Evolutionary conservation across 2,888 invertebrate species (phyloP), one percentile per base, ranked within the genome.

Genomic region (Pyralis farinalis): DNA sequence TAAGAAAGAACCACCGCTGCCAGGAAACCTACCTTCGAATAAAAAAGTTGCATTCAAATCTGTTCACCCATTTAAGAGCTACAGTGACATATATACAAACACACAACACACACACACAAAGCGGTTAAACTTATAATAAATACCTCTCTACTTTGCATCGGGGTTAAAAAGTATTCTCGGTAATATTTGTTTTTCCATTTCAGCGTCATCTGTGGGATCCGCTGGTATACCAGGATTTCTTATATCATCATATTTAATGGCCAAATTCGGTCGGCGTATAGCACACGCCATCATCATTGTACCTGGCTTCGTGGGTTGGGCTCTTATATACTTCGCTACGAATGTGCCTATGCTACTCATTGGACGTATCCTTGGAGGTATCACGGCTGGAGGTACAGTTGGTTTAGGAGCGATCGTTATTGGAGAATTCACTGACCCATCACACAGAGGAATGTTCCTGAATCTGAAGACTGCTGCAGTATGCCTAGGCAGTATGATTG

Each of bases 381-480:
- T 87, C 45, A 71, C 81, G 27, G 71, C 75, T 10, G 92, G 92
- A 1, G 39, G 27, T 16, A 64, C 84, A 0, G 77, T 85, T 0
- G 63, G 61, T 3, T 34, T 76, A 29, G 73, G 71, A 40, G 70
- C 73, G 1, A 57, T 76, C 3, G 60, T 72, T 0, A 67, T 78
- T 0, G 76, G 75, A 25, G 77, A 78, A 47, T 77, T 67, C 46
- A 55, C 67, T 0, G 65, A 66, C 22, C 76, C 77, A 1, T 50
- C 54, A 25, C 47, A 66, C 41, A 50, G 77, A 35, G 75, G 75
- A 1, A 63, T 73, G 51, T 75, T 74, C 36, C 38, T 73, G 1
- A 69, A 65, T 43, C 38, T 70, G 4, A 69, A 70, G 46, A 69
- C 64, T 1, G 58, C 63, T n/a, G 51, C 63, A 0, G 48, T 70